Conservation (phyloP, 2,797 vertebrate species). For the Xenops minutus region DNA sequence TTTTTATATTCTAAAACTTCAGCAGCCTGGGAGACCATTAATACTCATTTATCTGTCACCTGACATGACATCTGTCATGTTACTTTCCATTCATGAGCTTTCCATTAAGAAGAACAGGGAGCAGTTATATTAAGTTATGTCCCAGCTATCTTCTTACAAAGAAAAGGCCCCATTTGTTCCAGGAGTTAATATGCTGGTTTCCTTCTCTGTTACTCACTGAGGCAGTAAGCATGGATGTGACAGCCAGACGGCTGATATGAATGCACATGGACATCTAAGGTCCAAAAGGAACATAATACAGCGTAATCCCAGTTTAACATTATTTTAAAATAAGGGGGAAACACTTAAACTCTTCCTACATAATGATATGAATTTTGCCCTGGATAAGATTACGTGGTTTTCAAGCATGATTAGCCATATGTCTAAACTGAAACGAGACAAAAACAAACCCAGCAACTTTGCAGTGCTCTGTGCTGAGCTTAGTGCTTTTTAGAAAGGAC, state of each 20-base stretch:
- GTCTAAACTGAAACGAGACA: constrained; percentile 56
- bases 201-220: constrained; percentile 38
- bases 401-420: constrained; percentile 62
- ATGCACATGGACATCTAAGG: constrained; percentile 46
- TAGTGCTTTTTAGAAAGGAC: background rate
- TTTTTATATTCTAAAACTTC: background rate
- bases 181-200: constrained; percentile 44
- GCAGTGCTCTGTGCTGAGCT: background rate
- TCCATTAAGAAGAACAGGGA: constrained; percentile 23
- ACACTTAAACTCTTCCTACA: constrained; percentile 47
- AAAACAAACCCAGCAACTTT: constrained; percentile 37
- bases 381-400: constrained; percentile 58
- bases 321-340: constrained; percentile 44
- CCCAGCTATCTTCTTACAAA: constrained; percentile 28
- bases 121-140: constrained; percentile 42
- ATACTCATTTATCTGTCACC: constrained; percentile 26
- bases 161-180: constrained; percentile 45
- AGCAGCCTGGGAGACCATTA: constrained; percentile 8
- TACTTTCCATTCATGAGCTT: constrained; percentile 18
- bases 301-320: constrained; percentile 50
- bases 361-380: constrained; percentile 53
- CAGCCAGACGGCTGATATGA: constrained; percentile 42
- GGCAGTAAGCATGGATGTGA: constrained; percentile 33
- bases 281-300: constrained; percentile 35
- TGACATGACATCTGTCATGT: constrained; percentile 46